Percentiles rank a stretch among this genome's conserved stretches.
phyloP scores from a whole-genome alignment of 2,888 invertebrate genomes.

The Ariolimax columbianus region DNA sequence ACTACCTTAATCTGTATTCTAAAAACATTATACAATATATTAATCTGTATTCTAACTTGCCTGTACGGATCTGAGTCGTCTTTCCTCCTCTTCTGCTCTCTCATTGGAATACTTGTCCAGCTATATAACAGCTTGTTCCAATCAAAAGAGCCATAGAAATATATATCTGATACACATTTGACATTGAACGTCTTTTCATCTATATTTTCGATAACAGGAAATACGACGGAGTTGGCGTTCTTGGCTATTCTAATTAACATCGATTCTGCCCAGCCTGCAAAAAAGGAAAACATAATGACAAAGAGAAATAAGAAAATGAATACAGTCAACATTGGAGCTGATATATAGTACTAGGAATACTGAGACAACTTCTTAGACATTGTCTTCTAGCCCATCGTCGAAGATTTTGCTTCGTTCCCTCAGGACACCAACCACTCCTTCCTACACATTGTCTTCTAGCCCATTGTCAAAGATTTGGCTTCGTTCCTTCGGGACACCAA shows the following conservation, averaged over 20 bases:
- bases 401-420: too few species aligned
- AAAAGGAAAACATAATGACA: neutral
- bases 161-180: neutral
- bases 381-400: too few species aligned
- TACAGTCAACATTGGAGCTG: too few species aligned
- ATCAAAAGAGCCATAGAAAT: conserved; percentile 33
- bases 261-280: conserved; percentile 36
- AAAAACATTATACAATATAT: too few species aligned
- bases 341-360: too few species aligned
- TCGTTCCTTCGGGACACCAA: too few species aligned
- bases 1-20: too few species aligned
- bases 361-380: too few species aligned
- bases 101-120: conserved; percentile 47
- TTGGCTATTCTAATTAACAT: conserved; percentile 32
- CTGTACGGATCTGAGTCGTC: conserved; percentile 44
- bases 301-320: neutral
- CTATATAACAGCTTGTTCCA: conserved; percentile 49
- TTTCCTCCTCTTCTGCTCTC: conserved; percentile 44
- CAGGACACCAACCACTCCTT: too few species aligned
- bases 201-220: conserved; percentile 50
- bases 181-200: conserved; percentile 2
- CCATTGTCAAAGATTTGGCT: too few species aligned
- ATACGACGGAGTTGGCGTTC: conserved; percentile 45
- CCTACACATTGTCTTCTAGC: too few species aligned
- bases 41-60: conserved; percentile 19